Evolutionary conservation across 2,888 invertebrate species (phyloP).

Genomic region (Rhagonycha fulva): DNA sequence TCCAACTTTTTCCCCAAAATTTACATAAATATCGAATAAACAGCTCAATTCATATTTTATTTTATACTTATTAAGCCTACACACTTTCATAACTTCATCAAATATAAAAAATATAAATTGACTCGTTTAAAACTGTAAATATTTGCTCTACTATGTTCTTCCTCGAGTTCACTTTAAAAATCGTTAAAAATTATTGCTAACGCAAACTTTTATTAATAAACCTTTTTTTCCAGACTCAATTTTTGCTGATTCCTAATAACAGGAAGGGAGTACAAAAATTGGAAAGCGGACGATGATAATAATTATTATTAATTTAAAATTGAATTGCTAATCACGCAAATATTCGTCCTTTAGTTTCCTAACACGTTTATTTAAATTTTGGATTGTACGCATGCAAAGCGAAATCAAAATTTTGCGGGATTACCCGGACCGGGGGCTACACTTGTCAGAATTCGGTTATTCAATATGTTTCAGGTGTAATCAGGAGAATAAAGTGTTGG

Average conservation of each 20-base stretch:
- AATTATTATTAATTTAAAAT: neutral
- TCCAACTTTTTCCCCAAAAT: constrained; percentile 11
- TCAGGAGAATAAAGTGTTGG: constrained; percentile 11
- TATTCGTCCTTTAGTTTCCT: neutral
- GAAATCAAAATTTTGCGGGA: constrained; percentile 3
- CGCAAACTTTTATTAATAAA: neutral
- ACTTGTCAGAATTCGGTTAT: constrained; percentile 13
- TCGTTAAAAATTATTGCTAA: neutral
- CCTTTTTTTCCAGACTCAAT: neutral
- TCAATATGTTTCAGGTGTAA: constrained; percentile 14
- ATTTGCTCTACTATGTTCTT: neutral
- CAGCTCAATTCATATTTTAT: neutral
- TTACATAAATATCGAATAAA: neutral
- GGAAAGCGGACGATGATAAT: neutral
- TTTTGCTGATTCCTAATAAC: neutral
- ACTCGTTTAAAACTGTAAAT: neutral
- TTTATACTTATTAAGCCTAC: neutral
- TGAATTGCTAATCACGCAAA: neutral
- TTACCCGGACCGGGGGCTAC: neutral
- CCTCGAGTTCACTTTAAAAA: neutral
- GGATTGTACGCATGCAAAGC: constrained; percentile 1
- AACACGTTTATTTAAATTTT: constrained; percentile 5
- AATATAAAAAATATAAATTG: neutral
- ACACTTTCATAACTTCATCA: neutral
- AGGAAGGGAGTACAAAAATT: neutral